phyloP scores from a whole-genome alignment of 2,888 invertebrate species.

The Mimumesa dahlbomi region DNA sequence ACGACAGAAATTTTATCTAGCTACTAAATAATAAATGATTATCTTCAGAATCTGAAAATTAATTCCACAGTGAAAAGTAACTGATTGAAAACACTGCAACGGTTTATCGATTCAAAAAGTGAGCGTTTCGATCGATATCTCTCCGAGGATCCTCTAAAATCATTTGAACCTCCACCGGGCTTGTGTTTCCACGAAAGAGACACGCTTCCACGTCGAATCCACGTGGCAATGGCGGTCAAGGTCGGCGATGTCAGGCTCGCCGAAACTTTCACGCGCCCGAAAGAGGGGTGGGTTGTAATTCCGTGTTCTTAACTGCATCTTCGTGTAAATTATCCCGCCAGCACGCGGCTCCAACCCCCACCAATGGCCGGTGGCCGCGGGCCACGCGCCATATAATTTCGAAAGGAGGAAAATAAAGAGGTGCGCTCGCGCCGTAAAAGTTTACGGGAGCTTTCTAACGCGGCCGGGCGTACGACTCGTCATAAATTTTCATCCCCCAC shows the following conservation, averaged over 20 bases:
- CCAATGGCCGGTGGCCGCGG: slow-evolving; percentile 36
- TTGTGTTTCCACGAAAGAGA: too few species aligned
- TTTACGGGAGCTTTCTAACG: slow-evolving; percentile 61
- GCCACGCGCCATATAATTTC: slow-evolving; percentile 75
- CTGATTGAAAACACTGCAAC: too few species aligned
- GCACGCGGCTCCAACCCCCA: slow-evolving; percentile 10
- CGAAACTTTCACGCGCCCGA: neutral
- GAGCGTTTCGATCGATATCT: too few species aligned
- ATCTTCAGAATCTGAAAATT: too few species aligned
- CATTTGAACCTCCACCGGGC: too few species aligned
- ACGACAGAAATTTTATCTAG: too few species aligned
- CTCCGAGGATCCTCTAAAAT: too few species aligned
- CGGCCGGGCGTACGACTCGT: slow-evolving; percentile 69
- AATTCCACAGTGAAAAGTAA: too few species aligned
- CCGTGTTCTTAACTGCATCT: slow-evolving; percentile 14
- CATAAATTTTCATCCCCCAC: slow-evolving; percentile 55
- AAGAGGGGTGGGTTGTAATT: neutral
- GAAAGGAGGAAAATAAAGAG: slow-evolving; percentile 58
- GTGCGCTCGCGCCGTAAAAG: slow-evolving; percentile 56
- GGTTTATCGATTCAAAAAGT: too few species aligned
- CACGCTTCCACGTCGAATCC: too few species aligned
- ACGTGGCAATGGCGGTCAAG: neutral
- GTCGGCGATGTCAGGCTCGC: neutral
- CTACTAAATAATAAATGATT: too few species aligned
- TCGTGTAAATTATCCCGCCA: slow-evolving; percentile 48